phyloP scores from a whole-genome alignment of 2,113 vertebrate species.

The Sturnus vulgaris region DNA sequence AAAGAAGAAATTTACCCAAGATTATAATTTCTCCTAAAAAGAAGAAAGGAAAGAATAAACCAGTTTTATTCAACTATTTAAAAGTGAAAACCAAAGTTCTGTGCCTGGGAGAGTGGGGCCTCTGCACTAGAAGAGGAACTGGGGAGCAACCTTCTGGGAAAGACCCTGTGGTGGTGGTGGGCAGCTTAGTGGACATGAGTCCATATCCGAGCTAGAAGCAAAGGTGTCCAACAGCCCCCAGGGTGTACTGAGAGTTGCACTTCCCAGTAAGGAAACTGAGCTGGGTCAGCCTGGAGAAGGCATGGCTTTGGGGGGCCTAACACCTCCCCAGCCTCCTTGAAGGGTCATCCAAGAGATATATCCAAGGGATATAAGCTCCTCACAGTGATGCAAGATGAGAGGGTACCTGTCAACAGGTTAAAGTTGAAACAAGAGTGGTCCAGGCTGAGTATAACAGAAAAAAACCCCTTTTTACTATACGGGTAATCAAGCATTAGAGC shows the following conservation, averaged over 20 bases:
- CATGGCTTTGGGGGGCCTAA: not conserved
- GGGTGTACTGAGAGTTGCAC: not conserved
- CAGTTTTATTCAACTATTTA: not conserved
- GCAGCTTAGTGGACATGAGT: not conserved
- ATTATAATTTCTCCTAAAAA: not conserved
- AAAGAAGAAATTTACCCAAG: not conserved
- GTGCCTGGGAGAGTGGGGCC: not conserved
- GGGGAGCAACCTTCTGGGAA: not conserved
- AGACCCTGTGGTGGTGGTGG: not conserved
- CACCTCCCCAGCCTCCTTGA: rapidly evolving
- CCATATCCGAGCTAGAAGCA: not conserved
- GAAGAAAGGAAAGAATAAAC: rapidly evolving
- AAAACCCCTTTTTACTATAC: rapidly evolving
- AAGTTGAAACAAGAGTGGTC: not conserved
- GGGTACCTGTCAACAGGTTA: not conserved
- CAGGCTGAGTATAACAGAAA: rapidly evolving
- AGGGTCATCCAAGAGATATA: not conserved
- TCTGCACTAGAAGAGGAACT: not conserved
- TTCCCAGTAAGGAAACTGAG: not conserved
- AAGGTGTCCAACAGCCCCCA: not conserved
- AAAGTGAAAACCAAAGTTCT: not conserved
- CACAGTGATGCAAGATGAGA: not conserved
- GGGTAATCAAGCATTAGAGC: not conserved
- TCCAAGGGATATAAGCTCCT: not conserved
- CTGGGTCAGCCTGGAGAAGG: not conserved